A percentile compares a stretch with the other conserved stretches of the same genome.
phyloP scores from a whole-genome alignment of 2,797 vertebrate genomes.

The Pantherophis alleghaniensis region DNA sequence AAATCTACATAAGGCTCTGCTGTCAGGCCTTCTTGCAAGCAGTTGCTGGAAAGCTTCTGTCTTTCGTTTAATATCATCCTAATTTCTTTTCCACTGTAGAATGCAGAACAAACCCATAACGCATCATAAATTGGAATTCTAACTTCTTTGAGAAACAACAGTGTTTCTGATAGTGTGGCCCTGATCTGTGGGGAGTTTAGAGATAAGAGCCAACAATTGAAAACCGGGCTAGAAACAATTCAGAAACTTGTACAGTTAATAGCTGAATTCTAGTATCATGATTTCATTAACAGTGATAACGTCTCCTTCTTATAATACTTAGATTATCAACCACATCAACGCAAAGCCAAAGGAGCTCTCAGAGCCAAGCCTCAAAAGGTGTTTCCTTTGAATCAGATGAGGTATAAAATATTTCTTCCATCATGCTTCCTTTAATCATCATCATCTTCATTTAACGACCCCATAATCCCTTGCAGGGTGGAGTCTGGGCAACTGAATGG shows the following conservation, averaged over 20 bases:
- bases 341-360: conserved; percentile 63
- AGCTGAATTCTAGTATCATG: background rate
- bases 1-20: background rate
- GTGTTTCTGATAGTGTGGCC: background rate
- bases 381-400: conserved; percentile 74
- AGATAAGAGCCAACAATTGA: background rate
- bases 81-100: background rate
- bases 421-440: background rate
- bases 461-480: no score
- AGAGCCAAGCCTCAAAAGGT: conserved; percentile 66
- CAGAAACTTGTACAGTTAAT: background rate
- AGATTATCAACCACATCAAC: conserved; percentile 54
- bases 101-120: background rate
- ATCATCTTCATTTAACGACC: no score
- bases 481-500: no score
- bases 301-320: conserved; percentile 4
- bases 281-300: background rate
- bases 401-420: conserved; percentile 54
- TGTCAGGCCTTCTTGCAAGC: background rate
- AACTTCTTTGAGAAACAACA: background rate
- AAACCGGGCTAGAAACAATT: background rate
- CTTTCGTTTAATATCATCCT: background rate
- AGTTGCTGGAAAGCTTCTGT: background rate
- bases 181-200: background rate
- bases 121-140: background rate